Evolutionary conservation across 2,888 invertebrate species (phyloP).

Genomic region (Drosophila stalkeri): DNA sequence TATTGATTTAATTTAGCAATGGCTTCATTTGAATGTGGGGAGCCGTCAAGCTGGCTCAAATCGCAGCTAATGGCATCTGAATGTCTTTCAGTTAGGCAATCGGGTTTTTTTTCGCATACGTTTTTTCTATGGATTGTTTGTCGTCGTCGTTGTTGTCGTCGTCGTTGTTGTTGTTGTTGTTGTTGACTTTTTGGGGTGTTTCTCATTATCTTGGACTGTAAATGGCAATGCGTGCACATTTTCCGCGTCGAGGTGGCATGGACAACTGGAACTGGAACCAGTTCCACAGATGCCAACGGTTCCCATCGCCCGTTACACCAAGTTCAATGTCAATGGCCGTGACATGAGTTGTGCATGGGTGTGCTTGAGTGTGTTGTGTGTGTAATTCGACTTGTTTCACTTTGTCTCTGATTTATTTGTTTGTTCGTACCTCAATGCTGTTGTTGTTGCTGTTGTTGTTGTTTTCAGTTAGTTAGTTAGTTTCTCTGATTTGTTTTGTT

Average conservation of each 20-base stretch:
- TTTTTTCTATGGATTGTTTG: conserved; percentile 12
- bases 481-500: conserved; percentile 31
- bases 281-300: conserved; percentile 9
- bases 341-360: conserved; percentile 30
- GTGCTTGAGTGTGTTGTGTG: conserved; percentile 4
- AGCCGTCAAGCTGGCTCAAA: conserved; percentile 5
- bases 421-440: not conserved
- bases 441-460: not conserved
- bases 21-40: conserved; percentile 17
- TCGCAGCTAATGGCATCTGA: conserved; percentile 12
- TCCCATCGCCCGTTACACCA: conserved; percentile 35
- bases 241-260: conserved; percentile 27
- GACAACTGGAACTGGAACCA: conserved; percentile 23
- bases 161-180: not conserved
- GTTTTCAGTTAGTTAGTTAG: conserved; percentile 2
- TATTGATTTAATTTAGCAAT: conserved; percentile 6
- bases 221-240: conserved; percentile 41
- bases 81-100: conserved; percentile 10
- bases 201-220: conserved; percentile 41
- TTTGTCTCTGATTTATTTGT: conserved; percentile 44
- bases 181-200: conserved; percentile 19
- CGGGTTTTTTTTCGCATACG: conserved; percentile 6
- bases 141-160: not conserved
- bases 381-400: conserved; percentile 19
- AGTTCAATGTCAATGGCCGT: conserved; percentile 76